These are phyloP conservation scores for Pogonognathellus flavescens DNA, from an alignment of 1,140 invertebrate species.

Conservation along the genomic window DNA sequence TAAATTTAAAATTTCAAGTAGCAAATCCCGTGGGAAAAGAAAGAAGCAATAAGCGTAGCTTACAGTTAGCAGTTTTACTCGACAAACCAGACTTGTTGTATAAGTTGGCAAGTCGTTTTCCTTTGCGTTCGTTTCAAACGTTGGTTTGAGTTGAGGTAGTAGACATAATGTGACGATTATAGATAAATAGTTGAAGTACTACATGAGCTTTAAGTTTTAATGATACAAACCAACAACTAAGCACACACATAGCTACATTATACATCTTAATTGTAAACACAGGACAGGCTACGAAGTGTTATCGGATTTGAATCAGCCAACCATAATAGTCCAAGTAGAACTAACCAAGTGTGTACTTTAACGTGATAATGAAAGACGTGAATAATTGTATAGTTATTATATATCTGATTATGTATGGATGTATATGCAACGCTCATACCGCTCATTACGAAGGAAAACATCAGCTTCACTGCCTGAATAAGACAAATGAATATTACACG, in stretches of 20 bases:
- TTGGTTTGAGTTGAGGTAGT: background rate
- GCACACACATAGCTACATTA: background rate
- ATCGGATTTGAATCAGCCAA: constrained; percentile 8
- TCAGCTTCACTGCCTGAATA: background rate
- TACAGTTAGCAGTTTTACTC: background rate
- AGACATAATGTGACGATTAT: background rate
- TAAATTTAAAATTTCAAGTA: too few relatives aligned
- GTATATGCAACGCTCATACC: background rate
- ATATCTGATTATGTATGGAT: constrained; percentile 28
- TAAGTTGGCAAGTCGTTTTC: background rate
- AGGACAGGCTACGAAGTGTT: constrained; percentile 5
- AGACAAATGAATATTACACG: background rate
- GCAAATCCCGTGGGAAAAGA: constrained; percentile 24
- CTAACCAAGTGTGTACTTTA: constrained; percentile 25
- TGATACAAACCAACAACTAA: constrained; percentile 18
- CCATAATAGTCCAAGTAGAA: constrained; percentile 7
- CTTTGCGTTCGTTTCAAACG: background rate
- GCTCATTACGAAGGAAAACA: background rate
- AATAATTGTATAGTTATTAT: constrained; percentile 27
- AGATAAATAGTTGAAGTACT: constrained; percentile 10
- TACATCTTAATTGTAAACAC: constrained; percentile 11
- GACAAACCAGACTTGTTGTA: constrained; percentile 30
- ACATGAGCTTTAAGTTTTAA: constrained; percentile 37
- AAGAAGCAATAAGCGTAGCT: background rate
- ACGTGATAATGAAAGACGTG: constrained; percentile 22